Conservation (phyloP, 2,888 invertebrate species). For the Colostygia pectinataria region DNA sequence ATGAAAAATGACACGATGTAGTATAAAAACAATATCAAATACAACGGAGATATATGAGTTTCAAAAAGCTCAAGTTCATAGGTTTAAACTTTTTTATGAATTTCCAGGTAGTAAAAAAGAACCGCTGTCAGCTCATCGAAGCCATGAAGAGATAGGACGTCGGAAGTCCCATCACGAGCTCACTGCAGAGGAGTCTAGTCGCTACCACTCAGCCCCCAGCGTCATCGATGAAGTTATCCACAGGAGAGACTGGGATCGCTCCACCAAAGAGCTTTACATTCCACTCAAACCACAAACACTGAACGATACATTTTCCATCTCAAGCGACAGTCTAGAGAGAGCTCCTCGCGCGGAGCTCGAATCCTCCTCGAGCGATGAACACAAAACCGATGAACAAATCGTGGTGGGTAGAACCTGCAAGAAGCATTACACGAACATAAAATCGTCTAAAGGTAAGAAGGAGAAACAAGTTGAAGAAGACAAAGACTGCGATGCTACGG, state of each 20-base stretch:
- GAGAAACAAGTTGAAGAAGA: conserved; percentile 56
- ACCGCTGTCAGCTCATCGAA: conserved; percentile 62
- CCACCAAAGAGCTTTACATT: conserved; percentile 64
- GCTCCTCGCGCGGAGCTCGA: conserved; percentile 49
- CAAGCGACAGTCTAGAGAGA: conserved; percentile 40
- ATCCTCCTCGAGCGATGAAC: conserved; percentile 47
- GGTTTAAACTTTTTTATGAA: background rate
- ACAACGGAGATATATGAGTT: too few species aligned
- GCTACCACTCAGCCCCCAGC: conserved; percentile 74
- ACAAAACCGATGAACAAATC: conserved; percentile 42
- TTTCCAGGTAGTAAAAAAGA: conserved; percentile 55
- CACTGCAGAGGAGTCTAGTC: conserved; percentile 43
- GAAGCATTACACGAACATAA: conserved; percentile 71
- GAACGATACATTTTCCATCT: conserved; percentile 34
- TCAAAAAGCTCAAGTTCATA: background rate
- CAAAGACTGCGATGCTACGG: conserved; percentile 66
- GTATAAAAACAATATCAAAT: too few species aligned
- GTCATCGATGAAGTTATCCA: conserved; percentile 72
- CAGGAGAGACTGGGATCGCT: conserved; percentile 73
- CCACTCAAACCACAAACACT: conserved; percentile 49
- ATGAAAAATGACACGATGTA: too few species aligned
- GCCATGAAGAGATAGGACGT: conserved; percentile 68
- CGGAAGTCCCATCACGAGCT: conserved; percentile 53
- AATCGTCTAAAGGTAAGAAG: conserved; percentile 58
- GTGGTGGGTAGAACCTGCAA: conserved; percentile 52